Percentiles rank a stretch among this genome's conserved stretches.
These are phyloP conservation scores for Myzus persicae DNA, from an alignment of 1,140 invertebrate species.

Conservation along the genomic window DNA sequence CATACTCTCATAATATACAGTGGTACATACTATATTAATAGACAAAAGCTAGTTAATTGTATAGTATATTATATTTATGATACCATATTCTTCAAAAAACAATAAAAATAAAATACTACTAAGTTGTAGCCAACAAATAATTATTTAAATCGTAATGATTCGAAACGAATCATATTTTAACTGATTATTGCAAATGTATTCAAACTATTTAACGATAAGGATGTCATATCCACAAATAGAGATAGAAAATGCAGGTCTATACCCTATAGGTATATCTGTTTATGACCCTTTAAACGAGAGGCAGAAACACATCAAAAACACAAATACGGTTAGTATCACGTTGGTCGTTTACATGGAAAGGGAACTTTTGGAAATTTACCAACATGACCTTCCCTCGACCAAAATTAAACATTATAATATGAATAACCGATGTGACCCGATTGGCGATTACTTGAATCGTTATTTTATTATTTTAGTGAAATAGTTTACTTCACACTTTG, in stretches of 20 bases:
- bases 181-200: neutral
- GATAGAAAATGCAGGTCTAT: neutral
- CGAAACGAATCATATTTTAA: no score
- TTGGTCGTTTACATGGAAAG: neutral
- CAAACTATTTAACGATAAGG: neutral
- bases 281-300: neutral
- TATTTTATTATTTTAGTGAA: conserved; percentile 16
- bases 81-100: no score
- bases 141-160: no score
- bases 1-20: no score
- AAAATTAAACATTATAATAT: conserved; percentile 22
- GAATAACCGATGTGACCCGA: no score
- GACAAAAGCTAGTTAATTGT: no score
- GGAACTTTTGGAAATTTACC: conserved; percentile 28
- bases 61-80: no score
- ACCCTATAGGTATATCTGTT: neutral
- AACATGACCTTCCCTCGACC: neutral
- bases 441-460: neutral
- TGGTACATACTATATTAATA: no score
- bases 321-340: neutral
- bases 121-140: no score
- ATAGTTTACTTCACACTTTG: neutral
- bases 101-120: no score
- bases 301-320: neutral
- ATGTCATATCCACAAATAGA: no score